Conservation (phyloP, 2,888 invertebrate species). For the Anodontia alba region DNA sequence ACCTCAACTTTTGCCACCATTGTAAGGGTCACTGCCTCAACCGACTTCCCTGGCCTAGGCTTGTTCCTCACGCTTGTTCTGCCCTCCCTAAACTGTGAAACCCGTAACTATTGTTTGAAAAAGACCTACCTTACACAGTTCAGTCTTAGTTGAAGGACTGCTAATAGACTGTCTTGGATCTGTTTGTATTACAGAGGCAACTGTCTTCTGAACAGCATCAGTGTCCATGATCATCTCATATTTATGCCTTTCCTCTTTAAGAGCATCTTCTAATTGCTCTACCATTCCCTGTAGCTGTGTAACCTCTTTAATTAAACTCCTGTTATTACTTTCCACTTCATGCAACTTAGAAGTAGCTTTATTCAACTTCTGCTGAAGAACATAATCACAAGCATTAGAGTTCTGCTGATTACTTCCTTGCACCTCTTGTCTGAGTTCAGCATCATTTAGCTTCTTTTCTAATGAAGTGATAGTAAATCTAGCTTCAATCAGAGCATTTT, state of each 20-base stretch:
- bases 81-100: too few species aligned
- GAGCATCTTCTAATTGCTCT: slow-evolving; percentile 51
- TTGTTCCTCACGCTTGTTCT: too few species aligned
- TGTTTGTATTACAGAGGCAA: slow-evolving; percentile 26
- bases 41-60: too few species aligned
- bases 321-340: slow-evolving; percentile 50
- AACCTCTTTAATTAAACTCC: slow-evolving; percentile 55
- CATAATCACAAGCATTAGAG: slow-evolving; percentile 26
- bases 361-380: slow-evolving; percentile 59
- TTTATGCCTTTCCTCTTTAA: slow-evolving; percentile 40
- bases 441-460: slow-evolving; percentile 51
- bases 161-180: slow-evolving; percentile 52
- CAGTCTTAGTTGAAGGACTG: slow-evolving; percentile 61
- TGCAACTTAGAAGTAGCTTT: slow-evolving; percentile 43
- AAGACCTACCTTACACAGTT: slow-evolving; percentile 55
- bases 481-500: slow-evolving; percentile 66
- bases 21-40: too few species aligned
- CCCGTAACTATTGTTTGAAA: too few species aligned
- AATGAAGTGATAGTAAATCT: slow-evolving; percentile 53
- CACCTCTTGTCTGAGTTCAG: slow-evolving; percentile 23
- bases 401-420: slow-evolving; percentile 9
- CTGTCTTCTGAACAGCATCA: slow-evolving; percentile 43
- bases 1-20: too few species aligned
- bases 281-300: slow-evolving; percentile 58
- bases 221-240: slow-evolving; percentile 19